Evolutionary conservation across 2,888 invertebrate genomes (phyloP), one percentile per base, ranked within the genome.

Genomic region (Ormyrus pomaceus): DNA sequence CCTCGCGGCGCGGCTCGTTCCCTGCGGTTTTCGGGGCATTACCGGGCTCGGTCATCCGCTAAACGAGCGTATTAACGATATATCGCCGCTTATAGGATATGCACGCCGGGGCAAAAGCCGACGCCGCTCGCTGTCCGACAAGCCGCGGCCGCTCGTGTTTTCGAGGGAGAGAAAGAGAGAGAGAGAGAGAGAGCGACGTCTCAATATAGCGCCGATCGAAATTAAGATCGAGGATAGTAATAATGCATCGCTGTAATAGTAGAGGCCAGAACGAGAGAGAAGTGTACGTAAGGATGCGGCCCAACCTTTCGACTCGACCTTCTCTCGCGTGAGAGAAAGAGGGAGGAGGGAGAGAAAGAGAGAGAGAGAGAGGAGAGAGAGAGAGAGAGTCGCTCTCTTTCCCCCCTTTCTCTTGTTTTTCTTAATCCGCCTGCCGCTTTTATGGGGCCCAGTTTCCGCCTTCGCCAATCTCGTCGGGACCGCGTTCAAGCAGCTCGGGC

Each of bases 41-140:
- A 90, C 87, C 84, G 83, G 82, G 86, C 84, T 87, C 88, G 88
- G 86, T 86, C 88, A 90, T 89, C 89, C 89, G 88, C 89, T 87
- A 90, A 90, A 90, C 89, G 88, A 89, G 45, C 76, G 62, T 59
- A 69, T 79, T 58, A 68, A 58, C 65, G 71, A 71, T 62, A 45
- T 70, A 62, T 62, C 11, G 45, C 34, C n/a, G 34, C 45, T 8
- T 46, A 11, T 69, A 50, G 75, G 53, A 55, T 68, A 70, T 77
- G 70, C 64, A 77, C 69, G 50, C 61, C 61, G 10, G 11, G 46
- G 9, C 56, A 13, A 46, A 46, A 19, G 51, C 34, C 5, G 51
- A 34, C 55, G 19, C 51, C 48, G 61, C 59, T 76, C 48, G 64
- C n/a, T 70, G 58, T 70, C 34, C 46, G 13, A 78, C 66, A 51